Percentiles rank a stretch among this genome's conserved stretches.
Conservation (phyloP, 2,888 invertebrate species). For the Masnerella sp. region DNA sequence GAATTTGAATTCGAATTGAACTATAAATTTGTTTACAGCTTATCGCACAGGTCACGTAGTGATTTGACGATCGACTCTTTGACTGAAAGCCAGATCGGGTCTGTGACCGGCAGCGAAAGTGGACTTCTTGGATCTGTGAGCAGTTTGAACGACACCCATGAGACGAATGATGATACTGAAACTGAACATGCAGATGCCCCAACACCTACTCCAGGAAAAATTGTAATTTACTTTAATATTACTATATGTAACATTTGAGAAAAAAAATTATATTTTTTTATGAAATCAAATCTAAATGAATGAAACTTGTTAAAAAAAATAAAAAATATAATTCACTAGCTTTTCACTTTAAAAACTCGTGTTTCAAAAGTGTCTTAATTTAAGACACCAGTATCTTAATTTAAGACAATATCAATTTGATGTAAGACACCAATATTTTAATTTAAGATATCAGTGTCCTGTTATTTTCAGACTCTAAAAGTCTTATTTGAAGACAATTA, state of each 20-base stretch:
- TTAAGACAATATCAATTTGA: no score
- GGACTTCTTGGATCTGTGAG: slow-evolving; percentile 79
- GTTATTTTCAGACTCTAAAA: no score
- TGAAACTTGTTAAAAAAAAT: no score
- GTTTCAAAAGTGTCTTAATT: no score
- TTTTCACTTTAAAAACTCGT: no score
- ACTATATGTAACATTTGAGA: not conserved
- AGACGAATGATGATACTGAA: slow-evolving; percentile 78
- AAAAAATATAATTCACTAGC: no score
- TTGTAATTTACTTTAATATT: slow-evolving; percentile 77
- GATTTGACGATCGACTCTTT: slow-evolving; percentile 76
- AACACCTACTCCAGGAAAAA: slow-evolving; percentile 83
- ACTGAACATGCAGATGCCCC: slow-evolving; percentile 78
- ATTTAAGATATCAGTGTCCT: no score
- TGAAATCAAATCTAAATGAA: no score
- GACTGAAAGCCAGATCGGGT: slow-evolving; percentile 76
- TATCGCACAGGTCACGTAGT: slow-evolving; percentile 75
- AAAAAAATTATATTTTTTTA: slow-evolving; percentile 1
- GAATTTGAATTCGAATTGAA: no score
- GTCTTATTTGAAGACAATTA: no score
- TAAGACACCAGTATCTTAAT: no score
- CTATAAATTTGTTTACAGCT: slow-evolving; percentile 66
- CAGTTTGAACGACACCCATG: slow-evolving; percentile 78
- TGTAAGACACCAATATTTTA: no score
- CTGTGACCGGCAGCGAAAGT: slow-evolving; percentile 74